These are phyloP conservation scores for Gallinago undulata DNA, from an alignment of 2,113 vertebrate species.

Conservation along the genomic window DNA sequence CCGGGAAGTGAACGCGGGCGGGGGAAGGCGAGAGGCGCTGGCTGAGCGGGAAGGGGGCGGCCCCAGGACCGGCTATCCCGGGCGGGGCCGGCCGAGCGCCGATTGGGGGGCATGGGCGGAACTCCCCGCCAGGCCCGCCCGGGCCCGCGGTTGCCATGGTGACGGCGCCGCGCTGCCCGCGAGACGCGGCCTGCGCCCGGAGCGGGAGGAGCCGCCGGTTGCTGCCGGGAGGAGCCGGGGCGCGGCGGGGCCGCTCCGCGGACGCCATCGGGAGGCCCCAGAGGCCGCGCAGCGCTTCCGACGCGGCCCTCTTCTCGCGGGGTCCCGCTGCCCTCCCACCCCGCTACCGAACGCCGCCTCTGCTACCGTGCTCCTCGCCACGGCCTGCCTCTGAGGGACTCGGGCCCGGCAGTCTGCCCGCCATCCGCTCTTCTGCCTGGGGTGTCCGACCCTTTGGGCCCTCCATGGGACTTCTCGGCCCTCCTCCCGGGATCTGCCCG, in stretches of 20 bases:
- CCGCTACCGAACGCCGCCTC: background rate
- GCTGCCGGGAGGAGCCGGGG: background rate
- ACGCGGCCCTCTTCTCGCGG: background rate
- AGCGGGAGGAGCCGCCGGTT: rapidly evolving
- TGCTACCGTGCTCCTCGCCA: background rate
- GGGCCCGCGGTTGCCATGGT: background rate
- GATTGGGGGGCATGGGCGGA: background rate
- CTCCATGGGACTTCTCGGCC: rapidly evolving
- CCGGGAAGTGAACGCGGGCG: rapidly evolving
- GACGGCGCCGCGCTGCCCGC: background rate
- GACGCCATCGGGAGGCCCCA: rapidly evolving
- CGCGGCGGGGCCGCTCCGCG: rapidly evolving
- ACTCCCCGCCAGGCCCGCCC: background rate
- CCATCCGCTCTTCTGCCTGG: background rate
- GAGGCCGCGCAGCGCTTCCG: background rate
- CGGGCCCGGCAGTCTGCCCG: background rate
- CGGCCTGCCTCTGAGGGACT: background rate
- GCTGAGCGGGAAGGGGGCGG: too few relatives aligned
- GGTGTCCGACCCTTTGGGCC: background rate
- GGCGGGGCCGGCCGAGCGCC: background rate
- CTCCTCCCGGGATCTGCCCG: background rate
- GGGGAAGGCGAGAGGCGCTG: background rate
- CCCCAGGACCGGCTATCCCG: background rate
- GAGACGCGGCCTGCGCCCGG: rapidly evolving
- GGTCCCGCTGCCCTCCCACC: background rate